Evolutionary conservation across 2,888 invertebrate species (phyloP).

Genomic region (Mesoligia furuncula): DNA sequence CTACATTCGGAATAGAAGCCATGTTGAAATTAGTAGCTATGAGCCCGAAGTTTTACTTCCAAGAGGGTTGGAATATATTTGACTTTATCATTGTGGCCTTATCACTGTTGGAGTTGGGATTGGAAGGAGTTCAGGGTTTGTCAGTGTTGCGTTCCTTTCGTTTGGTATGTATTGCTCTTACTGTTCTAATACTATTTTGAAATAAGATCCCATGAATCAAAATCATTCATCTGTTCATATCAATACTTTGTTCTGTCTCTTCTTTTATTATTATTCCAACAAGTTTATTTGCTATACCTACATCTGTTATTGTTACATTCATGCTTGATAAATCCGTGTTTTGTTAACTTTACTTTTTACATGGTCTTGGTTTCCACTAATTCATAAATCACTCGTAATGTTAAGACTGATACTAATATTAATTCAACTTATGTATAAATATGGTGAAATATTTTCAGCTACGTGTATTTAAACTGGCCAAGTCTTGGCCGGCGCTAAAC

Average conservation of each 20-base stretch:
- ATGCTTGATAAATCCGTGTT: conserved; percentile 57
- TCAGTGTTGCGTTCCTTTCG: conserved; percentile 99
- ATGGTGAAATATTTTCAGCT: conserved; percentile 92
- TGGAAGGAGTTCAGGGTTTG: conserved; percentile 98
- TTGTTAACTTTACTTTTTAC: conserved; percentile 39
- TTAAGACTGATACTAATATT: conserved; percentile 61
- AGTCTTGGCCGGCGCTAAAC: conserved; percentile 99
- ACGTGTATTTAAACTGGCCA: conserved; percentile 98
- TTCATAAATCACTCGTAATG: conserved; percentile 48
- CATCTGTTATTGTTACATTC: conserved; percentile 42
- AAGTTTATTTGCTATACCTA: conserved; percentile 55
- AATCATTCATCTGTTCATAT: conserved; percentile 45
- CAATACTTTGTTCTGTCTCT: conserved; percentile 30
- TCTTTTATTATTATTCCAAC: conserved; percentile 36
- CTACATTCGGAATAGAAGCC: conserved; percentile 98
- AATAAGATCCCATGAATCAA: conserved; percentile 40
- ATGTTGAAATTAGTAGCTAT: conserved; percentile 98
- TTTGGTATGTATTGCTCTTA: conserved; percentile 93
- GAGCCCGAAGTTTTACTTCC: conserved; percentile 99
- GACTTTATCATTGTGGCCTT: conserved; percentile 99
- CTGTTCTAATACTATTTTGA: conserved; percentile 16
- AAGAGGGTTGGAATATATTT: conserved; percentile 99
- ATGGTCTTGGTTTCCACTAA: conserved; percentile 45
- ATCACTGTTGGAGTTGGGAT: conserved; percentile 97
- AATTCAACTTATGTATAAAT: conserved; percentile 76